Conservation (phyloP, 2,888 invertebrate species). For the Seira musarum region DNA sequence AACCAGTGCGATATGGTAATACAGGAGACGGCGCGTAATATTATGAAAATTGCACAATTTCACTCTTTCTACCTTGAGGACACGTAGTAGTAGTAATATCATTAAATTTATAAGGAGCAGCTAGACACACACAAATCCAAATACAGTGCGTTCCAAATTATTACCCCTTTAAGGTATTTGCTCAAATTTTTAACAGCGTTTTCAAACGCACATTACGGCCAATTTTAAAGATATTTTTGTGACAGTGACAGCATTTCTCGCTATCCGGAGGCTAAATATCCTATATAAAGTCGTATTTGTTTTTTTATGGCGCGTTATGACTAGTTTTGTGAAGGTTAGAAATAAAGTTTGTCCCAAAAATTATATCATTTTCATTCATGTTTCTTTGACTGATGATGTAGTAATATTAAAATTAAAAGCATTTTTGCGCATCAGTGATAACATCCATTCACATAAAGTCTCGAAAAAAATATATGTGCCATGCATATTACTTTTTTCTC, state of each 20-base stretch:
- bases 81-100: slow-evolving; percentile 2
- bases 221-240: neutral
- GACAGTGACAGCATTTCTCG: neutral
- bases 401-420: slow-evolving; percentile 4
- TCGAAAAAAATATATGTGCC: neutral
- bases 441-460: neutral
- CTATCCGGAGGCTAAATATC: slow-evolving; percentile 8
- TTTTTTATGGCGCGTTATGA: neutral
- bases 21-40: neutral
- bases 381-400: too few relatives aligned
- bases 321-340: slow-evolving; percentile 1
- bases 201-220: neutral
- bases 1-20: too few relatives aligned
- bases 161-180: slow-evolving; percentile 11
- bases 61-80: slow-evolving; percentile 4
- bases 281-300: neutral
- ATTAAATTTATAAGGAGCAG: neutral
- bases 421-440: slow-evolving; percentile 5
- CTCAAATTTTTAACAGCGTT: slow-evolving; percentile 3
- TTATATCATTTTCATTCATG: neutral
- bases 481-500: neutral
- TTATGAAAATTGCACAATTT: neutral
- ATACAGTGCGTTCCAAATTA: slow-evolving; percentile 2
- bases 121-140: neutral
- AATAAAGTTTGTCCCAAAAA: neutral